Evolutionary conservation across 1,140 invertebrate species (phyloP), one percentile per base, ranked within the genome.

Genomic region (Doryteuthis pealeii): DNA sequence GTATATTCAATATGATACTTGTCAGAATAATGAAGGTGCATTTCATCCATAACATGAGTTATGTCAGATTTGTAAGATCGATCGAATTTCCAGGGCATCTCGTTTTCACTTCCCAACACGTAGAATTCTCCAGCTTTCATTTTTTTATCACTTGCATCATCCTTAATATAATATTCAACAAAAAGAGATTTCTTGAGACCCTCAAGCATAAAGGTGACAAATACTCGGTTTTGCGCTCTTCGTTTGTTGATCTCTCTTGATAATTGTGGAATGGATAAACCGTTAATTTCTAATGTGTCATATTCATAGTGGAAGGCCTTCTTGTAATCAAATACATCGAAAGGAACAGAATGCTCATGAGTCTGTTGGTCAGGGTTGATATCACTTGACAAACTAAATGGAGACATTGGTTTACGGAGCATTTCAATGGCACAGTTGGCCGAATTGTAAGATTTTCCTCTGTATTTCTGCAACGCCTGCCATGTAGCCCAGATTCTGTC

Each of bases 401-500:
- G 70, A 58, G 54, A 65, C 58, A 80, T 35, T 4, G 76, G 77
- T 49, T 75, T 30, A 5, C 73, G 70, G 18, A 76, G 40, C 30
- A 66, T 33, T 15, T 70, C 58, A 22, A 75, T 66, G 33, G 79
- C 79, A 67, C 78, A 79, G 71, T 79, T 76, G 58, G 78, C 78
- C 1, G 73, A 72, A 14, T 78, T 76, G 74, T 77, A 74, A 18
- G 77, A 66, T 49, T 76, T 75, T 5, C 75, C 75, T 22, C 78
- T 69, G 72, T 73, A 69, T 18, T 72, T 74, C 71, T 79, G 78
- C 28, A 79, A 54, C 22, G 78, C 76, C 73, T 79, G 78, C 78
- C 78, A 79, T n/a, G 74, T 79, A 67, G 78, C 78, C 78, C 78
- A 79, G 67, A 77, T 65, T 30, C 78, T 67, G 73, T 79, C 78